Conservation (phyloP, 2,888 invertebrate species). For the Andrena bucephala region DNA sequence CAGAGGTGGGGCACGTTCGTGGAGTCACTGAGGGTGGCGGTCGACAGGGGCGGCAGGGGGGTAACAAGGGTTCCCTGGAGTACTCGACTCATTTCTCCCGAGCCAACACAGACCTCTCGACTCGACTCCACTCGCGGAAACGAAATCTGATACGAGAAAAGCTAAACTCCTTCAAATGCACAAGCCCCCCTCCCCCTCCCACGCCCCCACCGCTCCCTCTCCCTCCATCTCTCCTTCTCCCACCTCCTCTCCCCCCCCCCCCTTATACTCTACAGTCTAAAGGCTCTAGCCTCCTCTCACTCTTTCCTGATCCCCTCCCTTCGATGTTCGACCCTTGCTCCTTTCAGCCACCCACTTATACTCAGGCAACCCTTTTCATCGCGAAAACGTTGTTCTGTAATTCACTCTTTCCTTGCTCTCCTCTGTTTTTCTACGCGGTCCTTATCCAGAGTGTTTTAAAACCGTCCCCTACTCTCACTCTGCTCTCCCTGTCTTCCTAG, state of each 20-base stretch:
- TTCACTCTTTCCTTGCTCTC: slow-evolving; percentile 66
- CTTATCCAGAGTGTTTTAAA: slow-evolving; percentile 34
- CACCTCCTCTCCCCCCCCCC: not conserved
- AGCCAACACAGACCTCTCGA: slow-evolving; percentile 79
- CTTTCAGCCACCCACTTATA: slow-evolving; percentile 70
- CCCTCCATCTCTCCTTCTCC: not conserved
- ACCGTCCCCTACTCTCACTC: slow-evolving; percentile 16
- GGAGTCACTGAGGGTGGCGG: slow-evolving; percentile 49
- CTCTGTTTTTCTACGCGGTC: slow-evolving; percentile 28
- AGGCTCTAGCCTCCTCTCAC: slow-evolving; percentile 12
- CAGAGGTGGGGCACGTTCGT: slow-evolving; percentile 21
- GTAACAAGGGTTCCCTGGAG: slow-evolving; percentile 67
- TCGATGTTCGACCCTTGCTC: slow-evolving; percentile 63
- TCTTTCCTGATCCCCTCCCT: slow-evolving; percentile 15
- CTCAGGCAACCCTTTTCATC: slow-evolving; percentile 76
- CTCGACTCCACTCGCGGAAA: slow-evolving; percentile 80
- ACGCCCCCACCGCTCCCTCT: slow-evolving; percentile 25
- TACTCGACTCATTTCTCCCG: slow-evolving; percentile 80
- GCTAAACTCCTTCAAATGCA: slow-evolving; percentile 82
- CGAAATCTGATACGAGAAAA: slow-evolving; percentile 83
- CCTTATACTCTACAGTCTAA: slow-evolving; percentile 1
- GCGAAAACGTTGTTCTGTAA: slow-evolving; percentile 78
- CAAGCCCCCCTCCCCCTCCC: slow-evolving; percentile 68
- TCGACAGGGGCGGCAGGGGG: slow-evolving; percentile 54
- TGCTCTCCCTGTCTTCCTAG: slow-evolving; percentile 22